phyloP scores from a whole-genome alignment of 2,113 vertebrate species.

The Vidua chalybeata region DNA sequence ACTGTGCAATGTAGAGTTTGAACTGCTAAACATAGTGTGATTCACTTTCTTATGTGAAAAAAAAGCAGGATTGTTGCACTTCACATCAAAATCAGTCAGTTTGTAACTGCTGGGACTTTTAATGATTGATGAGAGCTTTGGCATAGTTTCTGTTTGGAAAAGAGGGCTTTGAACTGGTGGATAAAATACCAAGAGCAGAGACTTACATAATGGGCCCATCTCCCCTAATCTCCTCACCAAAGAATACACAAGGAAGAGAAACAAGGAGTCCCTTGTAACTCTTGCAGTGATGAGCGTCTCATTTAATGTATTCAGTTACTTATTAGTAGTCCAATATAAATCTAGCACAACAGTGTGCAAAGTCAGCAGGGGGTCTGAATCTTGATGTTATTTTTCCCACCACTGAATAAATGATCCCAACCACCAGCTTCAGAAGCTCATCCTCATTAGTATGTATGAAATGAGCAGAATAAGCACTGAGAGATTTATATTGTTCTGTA shows the following conservation, averaged over 20 bases:
- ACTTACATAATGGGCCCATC: conserved; percentile 15
- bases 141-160: conserved; percentile 61
- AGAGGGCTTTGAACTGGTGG: conserved; percentile 53
- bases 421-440: conserved; percentile 19
- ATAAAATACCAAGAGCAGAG: conserved; percentile 20
- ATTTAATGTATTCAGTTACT: conserved; percentile 73
- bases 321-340: conserved; percentile 74
- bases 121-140: conserved; percentile 66
- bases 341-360: conserved; percentile 70
- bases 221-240: conserved; percentile 39
- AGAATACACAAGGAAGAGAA: conserved; percentile 54
- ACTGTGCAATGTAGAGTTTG: background rate
- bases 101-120: conserved; percentile 48
- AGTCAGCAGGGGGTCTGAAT: conserved; percentile 66
- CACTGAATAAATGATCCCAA: conserved; percentile 67
- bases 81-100: conserved; percentile 50
- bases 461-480: conserved; percentile 53
- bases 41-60: conserved; percentile 32
- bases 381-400: conserved; percentile 65
- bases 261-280: conserved; percentile 59
- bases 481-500: conserved; percentile 64
- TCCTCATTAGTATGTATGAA: conserved; percentile 75
- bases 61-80: background rate
- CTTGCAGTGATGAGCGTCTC: conserved; percentile 28
- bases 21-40: conserved; percentile 13